Evolutionary conservation across 2,888 invertebrate genomes (phyloP).

Genomic region (Andrena haemorrhoa): DNA sequence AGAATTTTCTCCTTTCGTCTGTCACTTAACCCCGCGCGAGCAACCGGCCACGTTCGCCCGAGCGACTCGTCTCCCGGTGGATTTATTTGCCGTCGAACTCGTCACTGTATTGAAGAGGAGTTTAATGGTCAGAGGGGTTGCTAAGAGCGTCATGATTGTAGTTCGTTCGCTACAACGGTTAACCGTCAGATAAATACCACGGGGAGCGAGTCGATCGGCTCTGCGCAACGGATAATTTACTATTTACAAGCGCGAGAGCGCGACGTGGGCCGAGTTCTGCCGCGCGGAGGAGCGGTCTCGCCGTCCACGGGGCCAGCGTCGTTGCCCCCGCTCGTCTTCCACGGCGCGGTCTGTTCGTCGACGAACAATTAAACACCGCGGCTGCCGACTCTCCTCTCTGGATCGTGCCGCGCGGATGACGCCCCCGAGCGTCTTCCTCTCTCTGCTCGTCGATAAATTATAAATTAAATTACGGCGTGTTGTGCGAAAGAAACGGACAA

Average conservation of each 20-base stretch:
- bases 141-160: conserved; percentile 47
- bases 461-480: conserved; percentile 38
- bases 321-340: not conserved
- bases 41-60: conserved; percentile 36
- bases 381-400: not conserved
- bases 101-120: not conserved
- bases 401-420: not conserved
- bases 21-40: conserved; percentile 4
- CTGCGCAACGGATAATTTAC: conserved; percentile 71
- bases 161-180: conserved; percentile 60
- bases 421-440: not conserved
- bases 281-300: not conserved
- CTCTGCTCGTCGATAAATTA: conserved; percentile 5
- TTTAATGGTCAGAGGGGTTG: conserved; percentile 14
- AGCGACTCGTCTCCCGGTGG: conserved; percentile 46
- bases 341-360: not conserved
- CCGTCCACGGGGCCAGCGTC: not conserved
- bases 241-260: conserved; percentile 70
- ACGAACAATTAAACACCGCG: conserved; percentile 17
- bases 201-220: conserved; percentile 34
- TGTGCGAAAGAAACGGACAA: conserved; percentile 46
- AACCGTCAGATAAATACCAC: conserved; percentile 33
- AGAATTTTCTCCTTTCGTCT: not conserved
- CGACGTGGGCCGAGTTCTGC: not conserved
- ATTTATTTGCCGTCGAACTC: conserved; percentile 44